These are phyloP conservation scores for Dermochelys coriacea DNA, from an alignment of 2,797 vertebrate genomes.

Conservation along the genomic window DNA sequence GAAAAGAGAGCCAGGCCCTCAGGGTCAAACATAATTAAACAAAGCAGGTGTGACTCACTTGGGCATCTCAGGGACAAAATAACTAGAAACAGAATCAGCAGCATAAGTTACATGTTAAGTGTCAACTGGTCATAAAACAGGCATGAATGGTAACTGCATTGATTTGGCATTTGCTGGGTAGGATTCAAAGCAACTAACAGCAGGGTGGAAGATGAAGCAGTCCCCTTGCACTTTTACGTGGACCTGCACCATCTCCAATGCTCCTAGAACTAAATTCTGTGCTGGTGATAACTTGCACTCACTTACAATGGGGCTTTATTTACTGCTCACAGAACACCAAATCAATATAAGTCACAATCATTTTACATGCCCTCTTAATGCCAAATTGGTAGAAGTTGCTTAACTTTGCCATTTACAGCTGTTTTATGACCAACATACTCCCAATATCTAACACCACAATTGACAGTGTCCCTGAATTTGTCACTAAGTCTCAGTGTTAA, in stretches of 20 bases:
- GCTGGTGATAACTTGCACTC: slow-evolving; percentile 24
- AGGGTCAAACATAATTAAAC: neutral
- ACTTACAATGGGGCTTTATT: neutral
- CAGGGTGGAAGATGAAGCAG: neutral
- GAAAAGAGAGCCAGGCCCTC: neutral
- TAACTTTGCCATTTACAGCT: slow-evolving; percentile 15
- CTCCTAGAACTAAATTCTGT: neutral
- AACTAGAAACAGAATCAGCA: slow-evolving; percentile 33
- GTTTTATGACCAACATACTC: slow-evolving; percentile 35
- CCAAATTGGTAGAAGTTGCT: slow-evolving; percentile 43
- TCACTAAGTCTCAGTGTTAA: too few relatives aligned
- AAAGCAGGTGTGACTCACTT: slow-evolving; percentile 38
- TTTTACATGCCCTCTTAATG: slow-evolving; percentile 29
- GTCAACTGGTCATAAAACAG: neutral
- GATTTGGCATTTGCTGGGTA: neutral
- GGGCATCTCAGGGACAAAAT: neutral
- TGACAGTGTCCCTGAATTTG: slow-evolving; percentile 58
- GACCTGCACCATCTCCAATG: neutral
- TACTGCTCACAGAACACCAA: slow-evolving; percentile 5
- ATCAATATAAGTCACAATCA: neutral
- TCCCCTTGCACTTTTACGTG: neutral
- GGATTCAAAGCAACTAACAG: neutral
- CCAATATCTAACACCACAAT: slow-evolving; percentile 50
- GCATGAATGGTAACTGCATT: neutral
- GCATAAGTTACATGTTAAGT: neutral